These are phyloP conservation scores for Eupsilia transversa DNA, from an alignment of 2,888 invertebrate species.

Conservation along the genomic window DNA sequence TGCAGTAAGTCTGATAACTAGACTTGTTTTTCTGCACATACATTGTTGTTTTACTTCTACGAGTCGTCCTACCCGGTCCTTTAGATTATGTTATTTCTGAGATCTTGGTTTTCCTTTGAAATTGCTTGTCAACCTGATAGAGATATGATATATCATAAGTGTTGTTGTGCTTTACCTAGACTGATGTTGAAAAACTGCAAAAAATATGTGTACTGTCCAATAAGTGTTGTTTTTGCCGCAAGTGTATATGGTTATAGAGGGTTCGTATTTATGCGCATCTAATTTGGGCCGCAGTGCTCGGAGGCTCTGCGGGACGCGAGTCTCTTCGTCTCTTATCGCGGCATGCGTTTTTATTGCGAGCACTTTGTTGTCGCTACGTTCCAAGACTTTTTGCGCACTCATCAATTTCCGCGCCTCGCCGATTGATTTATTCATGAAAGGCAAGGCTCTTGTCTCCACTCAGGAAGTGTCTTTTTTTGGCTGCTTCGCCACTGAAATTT, in stretches of 20 bases:
- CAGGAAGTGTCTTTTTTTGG: slow-evolving; percentile 89
- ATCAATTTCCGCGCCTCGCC: slow-evolving; percentile 90
- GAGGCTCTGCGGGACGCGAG: slow-evolving; percentile 78
- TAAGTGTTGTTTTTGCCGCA: slow-evolving; percentile 57
- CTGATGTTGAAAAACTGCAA: slow-evolving; percentile 26
- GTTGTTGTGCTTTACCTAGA: slow-evolving; percentile 10
- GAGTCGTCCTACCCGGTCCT: neutral
- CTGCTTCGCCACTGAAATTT: slow-evolving; percentile 85
- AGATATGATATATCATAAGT: neutral
- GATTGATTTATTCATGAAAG: slow-evolving; percentile 90
- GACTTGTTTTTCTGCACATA: slow-evolving; percentile 12
- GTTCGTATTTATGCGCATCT: slow-evolving; percentile 88
- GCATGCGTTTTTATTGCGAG: slow-evolving; percentile 86
- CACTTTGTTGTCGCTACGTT: slow-evolving; percentile 88
- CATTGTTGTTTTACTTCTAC: slow-evolving; percentile 15
- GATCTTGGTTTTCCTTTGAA: neutral
- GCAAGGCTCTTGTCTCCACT: slow-evolving; percentile 82
- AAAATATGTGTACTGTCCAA: slow-evolving; percentile 30
- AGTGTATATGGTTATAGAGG: slow-evolving; percentile 62
- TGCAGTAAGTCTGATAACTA: slow-evolving; percentile 23
- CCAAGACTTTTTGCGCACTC: slow-evolving; percentile 86
- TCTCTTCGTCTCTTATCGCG: slow-evolving; percentile 78
- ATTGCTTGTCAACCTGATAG: slow-evolving; percentile 5
- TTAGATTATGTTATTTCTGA: neutral
- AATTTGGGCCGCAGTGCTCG: slow-evolving; percentile 80